phyloP scores from a whole-genome alignment of 2,113 vertebrate species.

The Guaruba guarouba region DNA sequence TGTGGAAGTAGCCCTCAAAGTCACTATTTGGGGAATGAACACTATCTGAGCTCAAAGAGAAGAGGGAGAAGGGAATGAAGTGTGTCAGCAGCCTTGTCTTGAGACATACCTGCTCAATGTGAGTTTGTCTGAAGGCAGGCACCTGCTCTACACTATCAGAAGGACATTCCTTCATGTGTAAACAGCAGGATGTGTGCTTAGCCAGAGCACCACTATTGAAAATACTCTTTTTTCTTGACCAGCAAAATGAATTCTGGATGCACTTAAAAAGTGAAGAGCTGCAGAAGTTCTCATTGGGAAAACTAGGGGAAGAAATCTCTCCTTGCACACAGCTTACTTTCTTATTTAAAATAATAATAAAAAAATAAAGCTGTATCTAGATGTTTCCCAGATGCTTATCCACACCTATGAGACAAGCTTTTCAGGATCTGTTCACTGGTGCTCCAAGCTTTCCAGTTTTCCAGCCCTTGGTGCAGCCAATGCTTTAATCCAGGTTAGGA shows the following conservation, averaged over 20 bases:
- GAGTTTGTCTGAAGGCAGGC: background rate
- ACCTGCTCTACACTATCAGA: background rate
- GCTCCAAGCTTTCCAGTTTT: background rate
- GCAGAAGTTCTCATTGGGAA: background rate
- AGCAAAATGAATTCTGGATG: background rate
- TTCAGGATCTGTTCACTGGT: background rate
- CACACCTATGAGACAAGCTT: background rate
- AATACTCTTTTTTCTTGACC: background rate
- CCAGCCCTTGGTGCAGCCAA: background rate
- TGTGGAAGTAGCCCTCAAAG: background rate
- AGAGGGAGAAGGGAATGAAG: slow-evolving; percentile 12
- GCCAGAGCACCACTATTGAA: background rate
- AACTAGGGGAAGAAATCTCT: background rate
- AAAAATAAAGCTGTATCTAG: background rate
- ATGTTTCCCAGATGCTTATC: background rate
- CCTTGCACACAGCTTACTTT: background rate
- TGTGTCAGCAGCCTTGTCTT: background rate
- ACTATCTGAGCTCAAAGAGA: background rate
- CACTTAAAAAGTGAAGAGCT: background rate
- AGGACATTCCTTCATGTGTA: background rate
- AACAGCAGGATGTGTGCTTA: background rate
- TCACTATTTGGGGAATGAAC: background rate
- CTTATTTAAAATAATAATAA: background rate
- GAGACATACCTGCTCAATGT: background rate
- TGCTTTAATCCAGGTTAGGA: background rate